These are phyloP conservation scores for Nothura maculosa DNA, from an alignment of 2,797 vertebrate genomes.

Conservation along the genomic window DNA sequence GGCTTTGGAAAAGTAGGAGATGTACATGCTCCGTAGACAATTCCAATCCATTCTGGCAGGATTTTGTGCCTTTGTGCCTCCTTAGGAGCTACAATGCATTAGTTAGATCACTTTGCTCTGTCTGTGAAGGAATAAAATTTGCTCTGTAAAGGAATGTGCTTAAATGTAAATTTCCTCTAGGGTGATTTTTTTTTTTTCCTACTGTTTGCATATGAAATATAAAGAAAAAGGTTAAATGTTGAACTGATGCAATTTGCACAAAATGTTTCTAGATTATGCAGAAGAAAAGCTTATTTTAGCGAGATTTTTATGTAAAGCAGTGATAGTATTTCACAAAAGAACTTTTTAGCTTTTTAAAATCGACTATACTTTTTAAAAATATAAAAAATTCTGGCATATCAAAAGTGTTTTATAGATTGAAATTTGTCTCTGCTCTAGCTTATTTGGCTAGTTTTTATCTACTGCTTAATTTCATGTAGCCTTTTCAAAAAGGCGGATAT, in stretches of 20 bases:
- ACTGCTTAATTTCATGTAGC: neutral
- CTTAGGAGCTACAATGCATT: neutral
- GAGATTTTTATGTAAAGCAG: neutral
- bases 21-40: neutral
- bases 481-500: neutral
- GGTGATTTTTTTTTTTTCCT: neutral
- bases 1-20: neutral
- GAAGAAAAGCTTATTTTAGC: neutral
- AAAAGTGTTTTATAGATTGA: neutral
- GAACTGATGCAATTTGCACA: neutral
- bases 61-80: neutral
- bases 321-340: neutral
- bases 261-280: neutral
- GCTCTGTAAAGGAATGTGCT: neutral
- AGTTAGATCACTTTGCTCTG: neutral
- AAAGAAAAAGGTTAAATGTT: neutral
- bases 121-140: neutral
- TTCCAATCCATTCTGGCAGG: neutral
- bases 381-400: neutral
- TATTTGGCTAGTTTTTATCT: neutral
- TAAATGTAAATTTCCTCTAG: neutral
- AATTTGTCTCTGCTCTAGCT: neutral
- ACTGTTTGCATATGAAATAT: neutral
- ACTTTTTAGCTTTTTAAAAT: neutral
- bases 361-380: neutral